Evolutionary conservation across 1,140 invertebrate genomes (phyloP).

Genomic region (Tribolium madens): DNA sequence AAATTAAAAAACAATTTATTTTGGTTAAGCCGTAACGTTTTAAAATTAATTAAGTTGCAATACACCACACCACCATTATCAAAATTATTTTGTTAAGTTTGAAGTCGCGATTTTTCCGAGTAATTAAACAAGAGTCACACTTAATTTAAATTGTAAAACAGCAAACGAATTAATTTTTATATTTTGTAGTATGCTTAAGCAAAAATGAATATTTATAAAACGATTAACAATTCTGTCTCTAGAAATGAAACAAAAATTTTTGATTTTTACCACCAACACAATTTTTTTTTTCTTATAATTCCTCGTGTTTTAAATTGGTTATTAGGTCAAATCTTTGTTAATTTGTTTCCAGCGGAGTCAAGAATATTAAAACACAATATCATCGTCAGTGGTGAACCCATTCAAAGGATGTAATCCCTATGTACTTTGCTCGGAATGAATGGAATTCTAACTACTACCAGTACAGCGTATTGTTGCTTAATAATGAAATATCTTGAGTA

Average conservation of each 20-base stretch:
- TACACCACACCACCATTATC: no score
- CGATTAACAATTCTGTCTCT: background rate
- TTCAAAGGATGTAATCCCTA: background rate
- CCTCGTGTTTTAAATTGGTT: background rate
- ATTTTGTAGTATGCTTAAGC: background rate
- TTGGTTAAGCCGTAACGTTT: no score
- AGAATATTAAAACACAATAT: background rate
- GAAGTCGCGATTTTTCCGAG: no score
- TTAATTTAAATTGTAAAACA: background rate
- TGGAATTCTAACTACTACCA: background rate
- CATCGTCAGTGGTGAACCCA: background rate
- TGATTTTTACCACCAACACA: no score
- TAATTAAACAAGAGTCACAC: no score
- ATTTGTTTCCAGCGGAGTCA: background rate
- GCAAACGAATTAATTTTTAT: background rate
- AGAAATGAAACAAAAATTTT: no score
- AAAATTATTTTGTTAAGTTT: no score
- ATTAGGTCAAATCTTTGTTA: background rate
- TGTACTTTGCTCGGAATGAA: background rate
- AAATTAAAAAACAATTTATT: no score
- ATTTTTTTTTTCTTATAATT: background rate
- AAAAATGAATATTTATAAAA: background rate
- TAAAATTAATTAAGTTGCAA: no score
- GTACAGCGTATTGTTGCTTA: background rate
- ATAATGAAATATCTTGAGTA: slow-evolving; percentile 1